Conservation (phyloP, 2,113 vertebrate species). For the Callaeas wilsoni region DNA sequence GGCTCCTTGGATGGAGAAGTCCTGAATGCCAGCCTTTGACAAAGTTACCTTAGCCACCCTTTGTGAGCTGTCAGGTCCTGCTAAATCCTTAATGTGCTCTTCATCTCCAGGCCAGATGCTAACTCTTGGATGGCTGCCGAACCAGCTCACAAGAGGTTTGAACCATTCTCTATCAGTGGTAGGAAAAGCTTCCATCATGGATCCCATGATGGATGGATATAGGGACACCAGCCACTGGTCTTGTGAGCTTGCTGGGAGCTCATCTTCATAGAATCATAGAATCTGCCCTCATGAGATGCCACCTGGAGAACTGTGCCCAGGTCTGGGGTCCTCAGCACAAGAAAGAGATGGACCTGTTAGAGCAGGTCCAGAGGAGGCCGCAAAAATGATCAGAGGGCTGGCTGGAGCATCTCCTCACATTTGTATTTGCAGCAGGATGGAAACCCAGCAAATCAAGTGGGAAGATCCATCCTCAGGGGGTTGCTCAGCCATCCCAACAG, state of each 20-base stretch:
- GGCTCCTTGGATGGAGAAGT: background rate
- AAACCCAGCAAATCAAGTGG: background rate
- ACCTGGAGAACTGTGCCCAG: background rate
- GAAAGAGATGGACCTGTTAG: background rate
- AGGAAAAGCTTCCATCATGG: background rate
- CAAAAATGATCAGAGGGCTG: background rate
- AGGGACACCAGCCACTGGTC: background rate
- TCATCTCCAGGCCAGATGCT: background rate
- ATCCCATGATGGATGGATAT: background rate
- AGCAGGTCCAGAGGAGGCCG: background rate
- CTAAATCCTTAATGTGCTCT: background rate
- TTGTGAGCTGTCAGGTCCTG: background rate
- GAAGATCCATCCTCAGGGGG: background rate
- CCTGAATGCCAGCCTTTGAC: background rate
- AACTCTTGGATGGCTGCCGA: background rate
- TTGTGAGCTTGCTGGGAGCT: background rate
- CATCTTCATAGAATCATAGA: background rate
- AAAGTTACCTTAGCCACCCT: background rate
- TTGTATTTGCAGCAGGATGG: background rate
- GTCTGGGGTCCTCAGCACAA: background rate
- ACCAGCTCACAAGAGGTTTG: rapidly evolving
- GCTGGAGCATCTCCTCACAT: background rate
- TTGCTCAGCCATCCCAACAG: background rate
- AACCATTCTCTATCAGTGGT: background rate
- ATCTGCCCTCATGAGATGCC: background rate